Evolutionary conservation across 1,140 invertebrate genomes (phyloP).

Genomic region (Copidosoma floridanum): DNA sequence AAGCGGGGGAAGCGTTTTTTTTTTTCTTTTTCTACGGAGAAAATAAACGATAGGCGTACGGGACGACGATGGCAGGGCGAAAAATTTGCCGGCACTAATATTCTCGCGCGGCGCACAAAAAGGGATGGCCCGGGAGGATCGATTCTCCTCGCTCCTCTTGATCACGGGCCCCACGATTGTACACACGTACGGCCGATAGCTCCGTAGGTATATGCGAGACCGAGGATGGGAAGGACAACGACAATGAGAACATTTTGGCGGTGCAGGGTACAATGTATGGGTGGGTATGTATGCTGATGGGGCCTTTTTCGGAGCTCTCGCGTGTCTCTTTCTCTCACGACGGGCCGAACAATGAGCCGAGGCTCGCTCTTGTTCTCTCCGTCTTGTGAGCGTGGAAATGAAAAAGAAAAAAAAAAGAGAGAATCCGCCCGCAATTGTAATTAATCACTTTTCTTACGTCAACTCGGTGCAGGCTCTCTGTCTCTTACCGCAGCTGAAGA

Average conservation of each 20-base stretch:
- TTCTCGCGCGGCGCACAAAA: constrained; percentile 21
- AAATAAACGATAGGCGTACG: no score
- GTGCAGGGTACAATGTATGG: no score
- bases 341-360: no score
- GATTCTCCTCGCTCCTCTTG: constrained; percentile 27
- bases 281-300: no score
- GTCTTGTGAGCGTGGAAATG: background rate
- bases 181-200: background rate
- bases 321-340: no score
- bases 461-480: constrained; percentile 1
- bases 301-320: no score
- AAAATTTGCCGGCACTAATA: constrained; percentile 16
- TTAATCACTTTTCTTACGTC: constrained; percentile 15
- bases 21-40: no score
- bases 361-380: no score
- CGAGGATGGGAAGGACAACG: no score
- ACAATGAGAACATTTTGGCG: no score
- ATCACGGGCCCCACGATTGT: background rate
- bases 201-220: background rate
- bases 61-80: background rate
- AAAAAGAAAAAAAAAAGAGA: background rate
- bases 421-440: constrained; percentile 1
- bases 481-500: no score
- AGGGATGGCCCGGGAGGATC: constrained; percentile 22
- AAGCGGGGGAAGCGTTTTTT: background rate